Percentiles rank a stretch among this genome's conserved stretches.
Evolutionary conservation across 2,797 vertebrate genomes (phyloP).

Genomic region (Nyctalus aviator): DNA sequence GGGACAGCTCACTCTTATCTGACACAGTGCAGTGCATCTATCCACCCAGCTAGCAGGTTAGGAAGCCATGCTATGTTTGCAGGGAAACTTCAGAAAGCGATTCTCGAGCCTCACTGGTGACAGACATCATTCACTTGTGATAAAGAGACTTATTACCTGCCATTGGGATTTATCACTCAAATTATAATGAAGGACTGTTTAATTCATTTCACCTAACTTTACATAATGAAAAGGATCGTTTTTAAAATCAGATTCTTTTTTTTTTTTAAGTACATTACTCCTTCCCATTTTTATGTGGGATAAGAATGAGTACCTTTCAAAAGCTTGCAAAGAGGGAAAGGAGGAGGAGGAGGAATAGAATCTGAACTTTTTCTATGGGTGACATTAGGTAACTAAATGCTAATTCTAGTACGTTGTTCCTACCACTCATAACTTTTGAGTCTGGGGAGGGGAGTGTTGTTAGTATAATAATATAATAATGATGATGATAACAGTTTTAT

Average conservation of each 20-base stretch:
- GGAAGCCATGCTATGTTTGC: not conserved
- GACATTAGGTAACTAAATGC: not conserved
- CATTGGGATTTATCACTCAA: conserved; percentile 13
- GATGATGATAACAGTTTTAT: not conserved
- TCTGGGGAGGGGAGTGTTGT: not conserved
- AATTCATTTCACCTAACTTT: not conserved
- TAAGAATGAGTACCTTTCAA: not conserved
- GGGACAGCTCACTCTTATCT: not conserved
- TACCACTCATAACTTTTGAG: not conserved
- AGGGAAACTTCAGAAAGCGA: not conserved
- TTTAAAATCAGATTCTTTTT: conserved; percentile 16
- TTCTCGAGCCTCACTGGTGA: not conserved
- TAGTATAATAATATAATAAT: not conserved
- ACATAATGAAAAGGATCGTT: not conserved
- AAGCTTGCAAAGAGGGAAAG: not conserved
- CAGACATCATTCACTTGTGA: not conserved
- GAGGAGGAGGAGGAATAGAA: not conserved
- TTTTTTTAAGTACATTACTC: not conserved
- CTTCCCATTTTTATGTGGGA: not conserved
- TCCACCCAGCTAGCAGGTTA: not conserved
- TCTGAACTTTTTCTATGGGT: not conserved
- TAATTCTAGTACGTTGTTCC: not conserved
- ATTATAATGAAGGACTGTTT: not conserved
- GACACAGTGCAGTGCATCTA: not conserved
- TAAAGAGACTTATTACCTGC: not conserved